Evolutionary conservation across 2,113 vertebrate species (phyloP).

Genomic region (Tinamus guttatus): DNA sequence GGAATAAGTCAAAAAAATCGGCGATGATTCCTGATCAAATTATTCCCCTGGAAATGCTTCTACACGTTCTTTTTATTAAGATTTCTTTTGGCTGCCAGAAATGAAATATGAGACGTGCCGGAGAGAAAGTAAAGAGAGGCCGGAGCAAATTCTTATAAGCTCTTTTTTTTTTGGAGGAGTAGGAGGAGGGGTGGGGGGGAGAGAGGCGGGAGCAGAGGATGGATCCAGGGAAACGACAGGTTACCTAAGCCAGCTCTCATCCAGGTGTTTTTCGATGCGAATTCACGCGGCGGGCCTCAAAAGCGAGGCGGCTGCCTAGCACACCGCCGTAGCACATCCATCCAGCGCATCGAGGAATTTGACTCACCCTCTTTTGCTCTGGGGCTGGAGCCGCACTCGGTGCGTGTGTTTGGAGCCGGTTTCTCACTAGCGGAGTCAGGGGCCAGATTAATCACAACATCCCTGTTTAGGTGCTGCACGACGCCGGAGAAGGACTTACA

Average conservation of each 20-base stretch:
- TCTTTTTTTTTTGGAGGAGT: too few species aligned
- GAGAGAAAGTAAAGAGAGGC: conserved; percentile 17
- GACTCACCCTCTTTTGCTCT: conserved; percentile 53
- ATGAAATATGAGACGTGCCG: conserved; percentile 62
- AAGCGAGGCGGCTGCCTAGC: conserved; percentile 20
- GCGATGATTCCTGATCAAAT: conserved; percentile 64
- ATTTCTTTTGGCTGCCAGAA: conserved; percentile 64
- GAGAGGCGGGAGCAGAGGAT: background rate
- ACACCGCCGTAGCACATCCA: too few species aligned
- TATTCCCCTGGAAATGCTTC: conserved; percentile 62
- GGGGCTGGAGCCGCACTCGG: conserved; percentile 17
- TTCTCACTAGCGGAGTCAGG: background rate
- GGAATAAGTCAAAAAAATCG: conserved; percentile 55
- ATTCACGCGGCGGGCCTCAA: conserved; percentile 15
- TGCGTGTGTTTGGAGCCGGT: conserved; percentile 7
- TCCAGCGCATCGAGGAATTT: conserved; percentile 24
- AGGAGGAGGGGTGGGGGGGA: background rate
- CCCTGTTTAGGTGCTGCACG: background rate
- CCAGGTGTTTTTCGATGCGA: background rate
- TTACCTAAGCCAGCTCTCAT: conserved; percentile 19
- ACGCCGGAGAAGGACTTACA: background rate
- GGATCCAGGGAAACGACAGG: conserved; percentile 38
- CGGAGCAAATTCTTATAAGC: background rate
- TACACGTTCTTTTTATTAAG: conserved; percentile 64
- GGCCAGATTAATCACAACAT: conserved; percentile 16